These are phyloP conservation scores for Samia ricini DNA, from an alignment of 1,140 invertebrate species.

Conservation along the genomic window DNA sequence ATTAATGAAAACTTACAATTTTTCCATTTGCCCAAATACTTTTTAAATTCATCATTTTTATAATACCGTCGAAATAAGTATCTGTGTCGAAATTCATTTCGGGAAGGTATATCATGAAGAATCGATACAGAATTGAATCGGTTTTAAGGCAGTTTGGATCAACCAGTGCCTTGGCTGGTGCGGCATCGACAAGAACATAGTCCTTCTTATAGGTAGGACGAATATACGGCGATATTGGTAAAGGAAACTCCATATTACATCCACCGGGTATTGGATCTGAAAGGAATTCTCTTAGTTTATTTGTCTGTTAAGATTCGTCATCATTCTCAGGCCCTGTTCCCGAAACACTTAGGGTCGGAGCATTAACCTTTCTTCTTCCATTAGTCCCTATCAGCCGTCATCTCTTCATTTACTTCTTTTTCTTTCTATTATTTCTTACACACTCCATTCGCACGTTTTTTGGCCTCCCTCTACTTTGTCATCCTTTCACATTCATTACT, in stretches of 20 bases:
- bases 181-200: slow-evolving; percentile 80
- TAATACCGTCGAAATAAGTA: slow-evolving; percentile 81
- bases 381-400: too few relatives aligned
- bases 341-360: too few relatives aligned
- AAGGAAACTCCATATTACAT: slow-evolving; percentile 84
- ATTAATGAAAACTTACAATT: slow-evolving; percentile 78
- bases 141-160: slow-evolving; percentile 46
- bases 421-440: too few relatives aligned
- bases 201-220: slow-evolving; percentile 68
- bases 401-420: too few relatives aligned
- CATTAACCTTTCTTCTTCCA: too few relatives aligned
- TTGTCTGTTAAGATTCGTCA: too few relatives aligned
- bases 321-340: too few relatives aligned
- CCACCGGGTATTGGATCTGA: slow-evolving; percentile 88
- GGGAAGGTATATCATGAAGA: slow-evolving; percentile 82
- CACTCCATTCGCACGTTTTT: too few relatives aligned
- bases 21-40: slow-evolving; percentile 77
- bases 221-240: slow-evolving; percentile 83
- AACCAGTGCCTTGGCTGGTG: slow-evolving; percentile 73
- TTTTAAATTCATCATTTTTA: slow-evolving; percentile 80
- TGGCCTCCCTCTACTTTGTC: too few relatives aligned
- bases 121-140: slow-evolving; percentile 70
- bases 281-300: slow-evolving; percentile 28
- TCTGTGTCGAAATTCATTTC: slow-evolving; percentile 78
- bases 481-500: too few relatives aligned